A percentile compares a stretch with the other conserved stretches of the same genome.
Conservation (phyloP, 2,797 vertebrate species). For the Dendrocincla fuliginosa region DNA sequence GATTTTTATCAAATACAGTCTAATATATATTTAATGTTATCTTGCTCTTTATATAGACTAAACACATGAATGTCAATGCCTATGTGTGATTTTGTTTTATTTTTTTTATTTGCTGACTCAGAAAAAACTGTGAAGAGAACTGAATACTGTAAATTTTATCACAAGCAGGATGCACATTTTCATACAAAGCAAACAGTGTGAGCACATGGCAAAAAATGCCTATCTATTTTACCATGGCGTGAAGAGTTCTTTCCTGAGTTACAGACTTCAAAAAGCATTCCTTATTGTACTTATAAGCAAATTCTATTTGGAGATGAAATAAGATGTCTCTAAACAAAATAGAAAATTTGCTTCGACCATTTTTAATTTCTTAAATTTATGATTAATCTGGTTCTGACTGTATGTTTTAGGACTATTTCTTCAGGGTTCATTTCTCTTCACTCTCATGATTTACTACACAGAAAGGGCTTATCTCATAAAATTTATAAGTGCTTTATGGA, state of each 20-base stretch:
- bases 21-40: neutral
- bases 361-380: neutral
- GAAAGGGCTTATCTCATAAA: constrained; percentile 23
- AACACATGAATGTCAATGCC: neutral
- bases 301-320: neutral
- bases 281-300: neutral
- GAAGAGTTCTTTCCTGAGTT: neutral
- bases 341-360: neutral
- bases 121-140: neutral
- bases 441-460: neutral
- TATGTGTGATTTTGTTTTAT: neutral
- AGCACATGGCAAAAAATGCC: neutral
- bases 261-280: neutral
- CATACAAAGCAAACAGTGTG: neutral
- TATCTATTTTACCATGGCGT: neutral
- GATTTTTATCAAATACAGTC: neutral
- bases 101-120: neutral
- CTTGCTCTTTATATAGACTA: neutral
- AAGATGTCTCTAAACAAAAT: neutral
- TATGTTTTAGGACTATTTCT: neutral
- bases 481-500: neutral
- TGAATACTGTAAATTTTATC: neutral
- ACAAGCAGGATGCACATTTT: neutral
- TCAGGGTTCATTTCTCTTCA: neutral
- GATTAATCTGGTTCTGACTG: neutral